Evolutionary conservation across 2,797 vertebrate species (phyloP).

Genomic region (Sparidentex hasta): DNA sequence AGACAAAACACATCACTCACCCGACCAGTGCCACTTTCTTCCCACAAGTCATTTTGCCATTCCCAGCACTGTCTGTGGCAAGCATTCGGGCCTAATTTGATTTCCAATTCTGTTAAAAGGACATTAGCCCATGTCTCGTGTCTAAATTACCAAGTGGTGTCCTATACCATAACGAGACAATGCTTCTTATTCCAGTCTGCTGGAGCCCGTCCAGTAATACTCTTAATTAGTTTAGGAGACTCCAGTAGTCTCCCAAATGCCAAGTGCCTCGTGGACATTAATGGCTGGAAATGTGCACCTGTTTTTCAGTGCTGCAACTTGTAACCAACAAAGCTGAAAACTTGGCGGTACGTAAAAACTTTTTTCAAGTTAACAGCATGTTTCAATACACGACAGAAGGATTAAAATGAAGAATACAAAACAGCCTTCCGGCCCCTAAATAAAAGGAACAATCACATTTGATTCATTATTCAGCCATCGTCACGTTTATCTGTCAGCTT

Average conservation of each 20-base stretch:
- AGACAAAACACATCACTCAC: conserved; percentile 58
- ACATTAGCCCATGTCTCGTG: conserved; percentile 74
- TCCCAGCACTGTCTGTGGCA: conserved; percentile 62
- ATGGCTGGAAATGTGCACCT: conserved; percentile 23
- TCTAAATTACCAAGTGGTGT: conserved; percentile 73
- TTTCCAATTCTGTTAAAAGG: conserved; percentile 81
- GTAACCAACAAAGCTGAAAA: conserved; percentile 12
- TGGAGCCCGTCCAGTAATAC: conserved; percentile 68
- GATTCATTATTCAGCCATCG: conserved; percentile 24
- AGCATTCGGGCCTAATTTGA: conserved; percentile 74
- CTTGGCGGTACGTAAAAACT: not conserved
- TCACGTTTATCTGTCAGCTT: not conserved
- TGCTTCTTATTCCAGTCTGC: conserved; percentile 66
- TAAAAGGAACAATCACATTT: conserved; percentile 3
- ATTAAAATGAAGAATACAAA: conserved; percentile 44
- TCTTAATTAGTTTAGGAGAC: conserved; percentile 79
- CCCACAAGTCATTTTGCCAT: conserved; percentile 52
- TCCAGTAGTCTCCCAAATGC: conserved; percentile 67
- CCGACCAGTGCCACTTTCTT: conserved; percentile 52
- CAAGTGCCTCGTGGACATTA: conserved; percentile 64
- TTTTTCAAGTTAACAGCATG: conserved; percentile 13
- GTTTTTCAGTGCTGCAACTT: conserved; percentile 24
- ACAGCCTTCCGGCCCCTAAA: conserved; percentile 12
- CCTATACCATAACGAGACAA: conserved; percentile 69
- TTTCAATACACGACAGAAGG: conserved; percentile 5